Evolutionary conservation across 2,113 vertebrate genomes (phyloP).

Genomic region (Damaliscus lunatus): DNA sequence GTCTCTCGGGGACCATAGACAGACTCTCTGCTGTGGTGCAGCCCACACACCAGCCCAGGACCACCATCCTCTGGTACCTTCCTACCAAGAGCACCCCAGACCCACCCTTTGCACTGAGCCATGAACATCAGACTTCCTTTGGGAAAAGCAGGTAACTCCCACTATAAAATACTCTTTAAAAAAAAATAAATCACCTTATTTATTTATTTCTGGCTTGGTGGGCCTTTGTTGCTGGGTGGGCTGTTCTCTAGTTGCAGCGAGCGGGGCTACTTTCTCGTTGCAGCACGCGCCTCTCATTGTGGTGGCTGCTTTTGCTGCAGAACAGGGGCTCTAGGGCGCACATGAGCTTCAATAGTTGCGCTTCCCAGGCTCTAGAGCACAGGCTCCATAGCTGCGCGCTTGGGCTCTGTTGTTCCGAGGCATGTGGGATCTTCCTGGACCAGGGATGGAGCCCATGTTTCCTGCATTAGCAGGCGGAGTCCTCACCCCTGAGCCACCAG

Average conservation of each 20-base stretch:
- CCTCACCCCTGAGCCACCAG: background rate
- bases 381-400: accelerated
- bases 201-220: background rate
- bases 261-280: background rate
- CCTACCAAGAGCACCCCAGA: background rate
- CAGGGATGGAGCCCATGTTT: background rate
- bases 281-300: accelerated
- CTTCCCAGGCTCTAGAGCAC: background rate
- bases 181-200: background rate
- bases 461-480: background rate
- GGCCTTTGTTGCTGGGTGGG: background rate
- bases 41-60: background rate
- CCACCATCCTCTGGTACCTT: background rate
- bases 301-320: background rate
- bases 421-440: background rate
- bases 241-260: background rate
- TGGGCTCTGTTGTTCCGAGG: background rate
- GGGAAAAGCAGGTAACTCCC: constrained; percentile 69
- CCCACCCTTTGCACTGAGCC: constrained; percentile 66
- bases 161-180: constrained; percentile 39
- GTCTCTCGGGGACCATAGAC: accelerated
- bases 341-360: accelerated
- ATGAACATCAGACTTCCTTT: constrained; percentile 70
- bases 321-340: background rate
- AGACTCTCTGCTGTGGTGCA: background rate